Evolutionary conservation across 2,797 vertebrate genomes (phyloP).

Genomic region (Cercopithecus petaurista): DNA sequence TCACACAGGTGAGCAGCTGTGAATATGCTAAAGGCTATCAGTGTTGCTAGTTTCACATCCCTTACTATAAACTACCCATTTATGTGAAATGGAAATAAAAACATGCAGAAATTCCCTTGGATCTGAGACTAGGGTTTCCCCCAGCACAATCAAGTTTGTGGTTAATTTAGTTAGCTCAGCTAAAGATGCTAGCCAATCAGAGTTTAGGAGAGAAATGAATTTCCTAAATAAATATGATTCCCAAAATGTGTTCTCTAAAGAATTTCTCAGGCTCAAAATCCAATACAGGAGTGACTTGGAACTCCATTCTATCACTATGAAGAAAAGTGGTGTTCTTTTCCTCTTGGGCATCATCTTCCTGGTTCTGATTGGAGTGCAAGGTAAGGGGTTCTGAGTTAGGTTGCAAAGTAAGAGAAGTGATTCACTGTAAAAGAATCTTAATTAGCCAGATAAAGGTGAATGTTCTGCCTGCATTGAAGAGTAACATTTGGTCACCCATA

Average conservation of each 20-base stretch:
- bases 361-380: constrained; percentile 60
- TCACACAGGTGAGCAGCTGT: neutral
- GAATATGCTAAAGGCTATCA: neutral
- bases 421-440: neutral
- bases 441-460: neutral
- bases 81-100: constrained; percentile 73
- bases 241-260: neutral
- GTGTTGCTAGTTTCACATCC: constrained; percentile 48
- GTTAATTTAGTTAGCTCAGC: constrained; percentile 31
- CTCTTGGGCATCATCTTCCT: constrained; percentile 57
- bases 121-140: constrained; percentile 69
- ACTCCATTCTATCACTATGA: constrained; percentile 47
- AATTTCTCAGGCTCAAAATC: constrained; percentile 16
- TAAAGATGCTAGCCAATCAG: constrained; percentile 62
- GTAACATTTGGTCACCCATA: neutral
- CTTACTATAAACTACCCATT: constrained; percentile 69
- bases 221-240: constrained; percentile 70
- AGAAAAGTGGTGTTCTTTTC: constrained; percentile 5
- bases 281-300: neutral
- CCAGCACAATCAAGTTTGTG: constrained; percentile 31
- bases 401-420: constrained; percentile 5
- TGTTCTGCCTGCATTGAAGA: constrained; percentile 2
- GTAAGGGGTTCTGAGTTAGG: constrained; percentile 53
- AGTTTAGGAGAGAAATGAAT: constrained; percentile 28
- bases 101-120: constrained; percentile 72